Percentiles rank a stretch among this genome's conserved stretches.
phyloP scores from a whole-genome alignment of 1,140 invertebrate genomes.

The Atopsyche davidsoni region DNA sequence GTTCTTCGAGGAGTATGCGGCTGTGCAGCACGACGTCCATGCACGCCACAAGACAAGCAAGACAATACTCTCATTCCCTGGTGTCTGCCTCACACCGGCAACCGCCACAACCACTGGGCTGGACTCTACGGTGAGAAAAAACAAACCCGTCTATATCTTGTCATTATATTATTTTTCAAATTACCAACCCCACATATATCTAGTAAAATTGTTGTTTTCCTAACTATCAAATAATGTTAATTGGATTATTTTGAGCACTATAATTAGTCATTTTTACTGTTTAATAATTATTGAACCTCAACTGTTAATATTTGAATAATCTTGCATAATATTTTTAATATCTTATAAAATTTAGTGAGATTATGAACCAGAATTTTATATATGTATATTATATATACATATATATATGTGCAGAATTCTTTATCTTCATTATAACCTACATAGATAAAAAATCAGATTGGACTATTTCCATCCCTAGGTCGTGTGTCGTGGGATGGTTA shows the following conservation, averaged over 20 bases:
- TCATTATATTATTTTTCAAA: no score
- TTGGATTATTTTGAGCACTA: no score
- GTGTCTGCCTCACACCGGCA: conserved; percentile 84
- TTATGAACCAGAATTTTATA: background rate
- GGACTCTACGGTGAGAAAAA: conserved; percentile 57
- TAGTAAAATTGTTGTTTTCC: no score
- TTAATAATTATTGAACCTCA: no score
- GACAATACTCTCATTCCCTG: conserved; percentile 84
- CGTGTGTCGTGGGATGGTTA: conserved; percentile 79
- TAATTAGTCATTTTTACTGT: no score
- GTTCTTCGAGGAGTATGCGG: conserved; percentile 70
- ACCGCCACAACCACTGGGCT: conserved; percentile 83
- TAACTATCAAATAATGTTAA: no score
- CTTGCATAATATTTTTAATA: no score
- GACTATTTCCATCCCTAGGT: conserved; percentile 51
- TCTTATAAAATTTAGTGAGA: no score
- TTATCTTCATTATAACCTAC: background rate
- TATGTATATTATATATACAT: background rate
- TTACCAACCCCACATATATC: no score
- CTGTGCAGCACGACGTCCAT: conserved; percentile 60
- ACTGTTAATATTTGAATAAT: no score
- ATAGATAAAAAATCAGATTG: conserved; percentile 27
- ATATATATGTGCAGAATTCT: background rate
- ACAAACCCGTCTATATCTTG: no score
- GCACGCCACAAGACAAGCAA: conserved; percentile 70